Evolutionary conservation across 2,797 vertebrate genomes (phyloP), one percentile per base, ranked within the genome.

Genomic region (Sebastes oblongus): DNA sequence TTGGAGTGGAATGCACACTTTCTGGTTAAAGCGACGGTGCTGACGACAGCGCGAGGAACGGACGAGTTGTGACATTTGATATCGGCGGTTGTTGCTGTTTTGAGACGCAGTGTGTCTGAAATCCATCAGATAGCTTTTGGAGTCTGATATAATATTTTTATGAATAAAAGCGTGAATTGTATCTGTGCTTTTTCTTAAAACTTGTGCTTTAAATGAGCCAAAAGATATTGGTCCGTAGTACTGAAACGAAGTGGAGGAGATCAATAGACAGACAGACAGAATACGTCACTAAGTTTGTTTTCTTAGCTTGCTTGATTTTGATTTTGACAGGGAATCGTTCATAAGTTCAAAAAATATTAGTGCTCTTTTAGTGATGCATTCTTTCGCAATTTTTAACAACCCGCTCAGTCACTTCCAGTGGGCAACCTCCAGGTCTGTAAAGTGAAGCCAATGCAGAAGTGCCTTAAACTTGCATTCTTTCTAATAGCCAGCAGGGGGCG

Each of bases 61-160:
- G 46, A 71, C 81, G 5, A 27, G 78, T 78, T 73, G 68, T 58
- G 56, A 81, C 78, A 72, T 86, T 77, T 84, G 85, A 86, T 88
- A 76, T 74, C 72, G 42, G 62, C 1, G 77, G 62, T 78, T 68
- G 73, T 88, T 81, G 24, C 81, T 76, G 69, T 12, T 69, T 85
- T 34, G 32, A 69, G 50, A 86, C 22, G 55, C 61, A 24, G 27
- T 13, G 18, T 71, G 71, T 91, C 83, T 81, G 61, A 84, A 89
- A 78, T 67, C 52, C 11, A 4, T 58, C 50, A 30, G 29, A 7
- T 30, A 30, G 8, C 1, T 46, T 46, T 46, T 46, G 16, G 16
- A 20, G 42, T 50, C 1, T n/a, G 0, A 20, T 50, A 50, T n/a
- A 9, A 50, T n/a, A 50, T 50, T 20, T n/a, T 0, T 50, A 9